A percentile compares a stretch with the other conserved stretches of the same genome.
Evolutionary conservation across 2,113 vertebrate species (phyloP).

Genomic region (Ceyx cyanopectus): DNA sequence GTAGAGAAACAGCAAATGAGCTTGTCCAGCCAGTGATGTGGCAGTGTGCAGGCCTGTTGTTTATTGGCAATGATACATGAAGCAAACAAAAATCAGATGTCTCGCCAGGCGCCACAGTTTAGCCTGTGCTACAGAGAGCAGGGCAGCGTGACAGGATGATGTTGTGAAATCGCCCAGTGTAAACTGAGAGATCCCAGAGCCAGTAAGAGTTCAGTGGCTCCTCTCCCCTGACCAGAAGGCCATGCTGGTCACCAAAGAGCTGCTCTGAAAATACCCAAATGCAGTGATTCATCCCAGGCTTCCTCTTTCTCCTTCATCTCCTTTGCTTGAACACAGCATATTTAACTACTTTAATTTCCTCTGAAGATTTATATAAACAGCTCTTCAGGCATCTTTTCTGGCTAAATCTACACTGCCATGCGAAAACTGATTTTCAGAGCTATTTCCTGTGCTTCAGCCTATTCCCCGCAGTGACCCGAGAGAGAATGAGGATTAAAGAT

Average conservation of each 20-base stretch:
- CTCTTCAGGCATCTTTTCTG: neutral
- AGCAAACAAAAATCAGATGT: conserved; percentile 30
- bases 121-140: neutral
- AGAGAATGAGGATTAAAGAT: neutral
- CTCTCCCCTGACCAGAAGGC: neutral
- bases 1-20: neutral
- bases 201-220: neutral
- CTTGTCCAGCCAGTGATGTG: neutral
- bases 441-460: neutral
- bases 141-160: neutral
- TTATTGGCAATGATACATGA: neutral
- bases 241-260: neutral
- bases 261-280: conserved; percentile 35
- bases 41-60: neutral
- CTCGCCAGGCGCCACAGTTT: neutral
- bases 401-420: neutral
- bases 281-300: conserved; percentile 31
- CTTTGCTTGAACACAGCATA: neutral
- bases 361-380: conserved; percentile 24
- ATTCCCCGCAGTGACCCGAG: neutral
- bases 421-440: conserved; percentile 12
- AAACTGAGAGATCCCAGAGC: neutral
- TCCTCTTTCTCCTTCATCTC: conserved; percentile 14
- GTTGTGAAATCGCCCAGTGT: neutral
- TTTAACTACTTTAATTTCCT: conserved; percentile 40